Evolutionary conservation across 2,888 invertebrate genomes (phyloP).

Genomic region (Sussaba pulchella): DNA sequence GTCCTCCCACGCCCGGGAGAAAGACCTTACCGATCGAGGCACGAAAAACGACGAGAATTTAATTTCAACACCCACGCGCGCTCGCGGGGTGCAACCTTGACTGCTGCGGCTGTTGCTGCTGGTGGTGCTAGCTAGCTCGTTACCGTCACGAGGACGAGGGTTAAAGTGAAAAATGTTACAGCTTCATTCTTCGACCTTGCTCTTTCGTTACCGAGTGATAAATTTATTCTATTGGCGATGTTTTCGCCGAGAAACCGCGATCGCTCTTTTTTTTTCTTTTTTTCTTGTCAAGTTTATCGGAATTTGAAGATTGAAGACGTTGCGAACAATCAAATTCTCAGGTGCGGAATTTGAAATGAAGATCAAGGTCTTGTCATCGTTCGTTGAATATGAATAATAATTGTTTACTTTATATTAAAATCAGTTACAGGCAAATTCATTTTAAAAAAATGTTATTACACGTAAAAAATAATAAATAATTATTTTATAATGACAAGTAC

Average conservation of each 20-base stretch:
- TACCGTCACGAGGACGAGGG: conserved; percentile 29
- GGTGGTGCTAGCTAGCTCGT: background rate
- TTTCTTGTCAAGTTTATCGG: too few relatives aligned
- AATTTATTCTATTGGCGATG: conserved; percentile 3
- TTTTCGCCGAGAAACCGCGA: background rate
- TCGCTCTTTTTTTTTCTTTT: background rate
- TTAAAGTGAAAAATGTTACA: conserved; percentile 42
- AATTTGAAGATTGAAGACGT: background rate
- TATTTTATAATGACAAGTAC: too few relatives aligned
- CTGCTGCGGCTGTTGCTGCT: background rate
- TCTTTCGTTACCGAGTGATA: background rate
- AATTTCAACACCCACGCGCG: conserved; percentile 39
- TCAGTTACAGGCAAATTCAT: too few relatives aligned
- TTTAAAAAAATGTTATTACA: too few relatives aligned
- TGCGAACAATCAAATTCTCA: too few relatives aligned
- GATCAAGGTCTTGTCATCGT: too few relatives aligned
- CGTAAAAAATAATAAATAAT: too few relatives aligned
- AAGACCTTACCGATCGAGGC: conserved; percentile 17
- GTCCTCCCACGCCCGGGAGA: conserved; percentile 19
- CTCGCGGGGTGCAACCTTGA: conserved; percentile 27
- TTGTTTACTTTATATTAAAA: too few relatives aligned
- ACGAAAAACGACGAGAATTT: conserved; percentile 17
- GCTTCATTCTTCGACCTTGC: background rate
- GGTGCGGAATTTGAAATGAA: too few relatives aligned
- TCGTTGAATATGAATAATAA: too few relatives aligned